Evolutionary conservation across 2,888 invertebrate species (phyloP).

Genomic region (Netelia fuscicornis): DNA sequence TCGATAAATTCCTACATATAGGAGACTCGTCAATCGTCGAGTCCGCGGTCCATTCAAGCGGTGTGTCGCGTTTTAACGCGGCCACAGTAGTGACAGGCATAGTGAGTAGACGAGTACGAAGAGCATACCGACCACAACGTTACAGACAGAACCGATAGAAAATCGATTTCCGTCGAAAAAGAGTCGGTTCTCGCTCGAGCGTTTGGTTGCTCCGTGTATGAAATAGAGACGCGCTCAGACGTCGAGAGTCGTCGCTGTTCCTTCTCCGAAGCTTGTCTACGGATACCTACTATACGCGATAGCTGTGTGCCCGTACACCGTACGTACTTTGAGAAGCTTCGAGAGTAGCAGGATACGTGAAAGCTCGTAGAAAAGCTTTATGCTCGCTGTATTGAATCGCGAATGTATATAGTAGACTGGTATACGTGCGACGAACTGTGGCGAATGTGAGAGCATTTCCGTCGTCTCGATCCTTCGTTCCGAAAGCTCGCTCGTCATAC

Average conservation of each 20-base stretch:
- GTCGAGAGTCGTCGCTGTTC: slow-evolving; percentile 35
- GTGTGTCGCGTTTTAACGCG: slow-evolving; percentile 39
- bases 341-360: slow-evolving; percentile 55
- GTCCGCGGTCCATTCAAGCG: slow-evolving; percentile 46
- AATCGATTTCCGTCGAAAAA: slow-evolving; percentile 61
- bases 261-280: slow-evolving; percentile 43
- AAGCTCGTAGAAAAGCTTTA: slow-evolving; percentile 56
- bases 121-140: slow-evolving; percentile 8
- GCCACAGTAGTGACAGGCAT: slow-evolving; percentile 33
- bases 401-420: background rate
- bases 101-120: slow-evolving; percentile 10
- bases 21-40: slow-evolving; percentile 39
- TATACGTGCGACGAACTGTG: background rate
- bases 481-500: slow-evolving; percentile 41
- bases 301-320: slow-evolving; percentile 12
- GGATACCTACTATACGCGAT: background rate
- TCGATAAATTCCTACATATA: slow-evolving; percentile 22
- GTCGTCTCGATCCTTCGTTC: slow-evolving; percentile 14
- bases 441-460: slow-evolving; percentile 21
- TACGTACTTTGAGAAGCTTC: slow-evolving; percentile 31
- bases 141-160: slow-evolving; percentile 53
- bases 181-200: slow-evolving; percentile 3
- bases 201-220: background rate
- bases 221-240: slow-evolving; percentile 52
- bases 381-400: slow-evolving; percentile 45